phyloP scores from a whole-genome alignment of 1,140 invertebrate species.

The Cotesia glomerata region DNA sequence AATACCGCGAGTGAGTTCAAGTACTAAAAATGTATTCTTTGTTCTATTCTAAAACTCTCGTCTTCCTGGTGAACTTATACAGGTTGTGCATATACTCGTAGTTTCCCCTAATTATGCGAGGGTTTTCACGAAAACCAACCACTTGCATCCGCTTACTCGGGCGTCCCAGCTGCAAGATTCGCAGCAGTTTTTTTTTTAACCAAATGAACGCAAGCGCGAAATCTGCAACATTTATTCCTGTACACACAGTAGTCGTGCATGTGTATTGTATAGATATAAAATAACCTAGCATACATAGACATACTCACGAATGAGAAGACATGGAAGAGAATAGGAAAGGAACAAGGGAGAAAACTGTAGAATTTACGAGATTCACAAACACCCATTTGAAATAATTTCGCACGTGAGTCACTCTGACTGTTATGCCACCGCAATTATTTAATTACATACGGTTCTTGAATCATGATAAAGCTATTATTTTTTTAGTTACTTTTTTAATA shows the following conservation, averaged over 20 bases:
- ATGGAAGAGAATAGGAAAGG: neutral
- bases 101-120: neutral
- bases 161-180: conserved; percentile 3
- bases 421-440: conserved; percentile 15
- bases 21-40: neutral
- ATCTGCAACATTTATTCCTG: neutral
- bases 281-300: neutral
- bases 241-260: neutral
- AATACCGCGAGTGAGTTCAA: no score
- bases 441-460: conserved; percentile 8
- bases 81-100: neutral
- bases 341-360: neutral
- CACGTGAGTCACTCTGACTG: neutral
- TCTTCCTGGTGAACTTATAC: neutral
- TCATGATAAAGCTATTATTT: neutral
- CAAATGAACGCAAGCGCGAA: neutral
- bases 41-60: neutral
- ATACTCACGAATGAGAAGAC: neutral
- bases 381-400: conserved; percentile 15
- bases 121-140: neutral
- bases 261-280: neutral
- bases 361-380: conserved; percentile 12
- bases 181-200: neutral
- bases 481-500: neutral
- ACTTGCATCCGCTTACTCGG: conserved; percentile 5